Conservation (phyloP, 2,113 vertebrate genomes). For the Strix uralensis region DNA sequence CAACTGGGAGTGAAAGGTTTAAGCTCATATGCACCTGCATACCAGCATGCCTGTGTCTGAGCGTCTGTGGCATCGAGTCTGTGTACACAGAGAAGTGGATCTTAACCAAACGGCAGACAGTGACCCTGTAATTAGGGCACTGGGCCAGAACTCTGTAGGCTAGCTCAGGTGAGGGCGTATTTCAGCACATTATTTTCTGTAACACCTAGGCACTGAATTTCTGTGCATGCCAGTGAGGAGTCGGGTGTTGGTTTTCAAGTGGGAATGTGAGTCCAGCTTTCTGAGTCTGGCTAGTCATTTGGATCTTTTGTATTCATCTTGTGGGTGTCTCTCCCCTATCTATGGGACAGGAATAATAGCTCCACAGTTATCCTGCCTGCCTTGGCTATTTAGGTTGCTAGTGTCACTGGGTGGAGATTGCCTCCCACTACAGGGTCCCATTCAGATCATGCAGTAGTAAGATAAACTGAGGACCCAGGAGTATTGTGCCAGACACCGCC, state of each 20-base stretch:
- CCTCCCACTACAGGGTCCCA: background rate
- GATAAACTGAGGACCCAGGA: background rate
- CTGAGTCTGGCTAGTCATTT: background rate
- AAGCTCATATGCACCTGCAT: background rate
- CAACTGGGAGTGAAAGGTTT: background rate
- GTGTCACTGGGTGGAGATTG: background rate
- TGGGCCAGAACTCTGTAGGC: background rate
- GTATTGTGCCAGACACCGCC: background rate
- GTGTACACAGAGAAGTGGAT: background rate
- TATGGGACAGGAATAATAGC: background rate
- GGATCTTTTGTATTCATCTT: background rate
- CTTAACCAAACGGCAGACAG: background rate
- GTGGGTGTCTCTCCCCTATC: background rate
- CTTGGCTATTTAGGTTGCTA: background rate
- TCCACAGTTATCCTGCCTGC: background rate
- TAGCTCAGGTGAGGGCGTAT: background rate
- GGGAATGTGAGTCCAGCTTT: background rate
- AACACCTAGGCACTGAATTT: background rate
- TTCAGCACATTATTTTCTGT: background rate
- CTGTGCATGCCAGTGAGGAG: background rate
- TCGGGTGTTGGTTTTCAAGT: background rate
- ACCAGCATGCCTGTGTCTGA: background rate
- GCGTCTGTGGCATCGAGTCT: fast-evolving
- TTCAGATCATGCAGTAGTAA: background rate
- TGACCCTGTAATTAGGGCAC: background rate